These are phyloP conservation scores for Siphlonurus alternatus DNA, from an alignment of 2,888 invertebrate genomes.

Conservation along the genomic window DNA sequence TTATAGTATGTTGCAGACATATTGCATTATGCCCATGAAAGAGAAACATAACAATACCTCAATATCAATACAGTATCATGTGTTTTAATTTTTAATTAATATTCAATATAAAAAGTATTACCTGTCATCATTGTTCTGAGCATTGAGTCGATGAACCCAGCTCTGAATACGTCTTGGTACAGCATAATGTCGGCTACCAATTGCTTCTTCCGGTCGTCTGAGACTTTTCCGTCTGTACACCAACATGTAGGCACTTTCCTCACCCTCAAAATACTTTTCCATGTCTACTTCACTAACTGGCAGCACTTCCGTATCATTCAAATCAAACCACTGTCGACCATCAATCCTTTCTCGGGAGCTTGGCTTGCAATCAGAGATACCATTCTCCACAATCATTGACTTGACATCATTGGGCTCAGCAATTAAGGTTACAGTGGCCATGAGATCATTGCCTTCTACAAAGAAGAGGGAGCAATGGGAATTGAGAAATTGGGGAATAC, in stretches of 20 bases:
- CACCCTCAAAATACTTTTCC: background rate
- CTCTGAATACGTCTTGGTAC: background rate
- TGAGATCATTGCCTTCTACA: background rate
- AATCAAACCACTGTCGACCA: background rate
- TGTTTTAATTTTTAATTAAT: too few relatives aligned
- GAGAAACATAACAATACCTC: too few relatives aligned
- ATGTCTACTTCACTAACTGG: background rate
- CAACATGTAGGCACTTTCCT: constrained; percentile 11
- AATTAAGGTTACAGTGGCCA: background rate
- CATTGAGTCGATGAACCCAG: background rate
- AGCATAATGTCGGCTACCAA: background rate
- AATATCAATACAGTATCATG: too few relatives aligned
- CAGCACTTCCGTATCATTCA: background rate
- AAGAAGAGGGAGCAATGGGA: background rate
- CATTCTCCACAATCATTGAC: background rate
- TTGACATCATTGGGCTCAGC: background rate
- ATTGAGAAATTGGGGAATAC: background rate
- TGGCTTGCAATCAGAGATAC: background rate
- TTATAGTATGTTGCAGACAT: too few relatives aligned
- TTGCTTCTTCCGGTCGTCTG: background rate
- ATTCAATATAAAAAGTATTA: too few relatives aligned
- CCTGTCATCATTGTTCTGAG: background rate
- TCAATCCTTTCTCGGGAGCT: background rate
- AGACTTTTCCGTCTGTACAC: constrained; percentile 8
- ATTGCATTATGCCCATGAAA: too few relatives aligned